Evolutionary conservation across 2,113 vertebrate genomes (phyloP).

Genomic region (Hydrolagus affinis): DNA sequence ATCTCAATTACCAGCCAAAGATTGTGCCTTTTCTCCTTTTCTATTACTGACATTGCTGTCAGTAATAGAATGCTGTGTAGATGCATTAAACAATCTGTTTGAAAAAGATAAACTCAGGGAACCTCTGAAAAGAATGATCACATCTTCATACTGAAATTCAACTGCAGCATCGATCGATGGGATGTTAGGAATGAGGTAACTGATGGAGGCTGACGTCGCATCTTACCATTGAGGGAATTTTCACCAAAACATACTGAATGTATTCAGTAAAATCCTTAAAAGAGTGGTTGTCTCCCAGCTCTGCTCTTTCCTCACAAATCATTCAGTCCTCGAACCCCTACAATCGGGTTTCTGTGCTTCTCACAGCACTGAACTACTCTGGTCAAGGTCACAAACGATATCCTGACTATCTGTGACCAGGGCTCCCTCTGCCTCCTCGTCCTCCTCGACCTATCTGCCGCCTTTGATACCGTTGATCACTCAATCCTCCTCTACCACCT

Average conservation of each 20-base stretch:
- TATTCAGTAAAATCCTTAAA: too few relatives aligned
- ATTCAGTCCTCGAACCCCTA: too few relatives aligned
- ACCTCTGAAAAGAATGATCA: slow-evolving; percentile 1
- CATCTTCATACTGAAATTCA: slow-evolving; percentile 6
- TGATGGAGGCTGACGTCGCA: neutral
- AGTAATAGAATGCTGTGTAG: neutral
- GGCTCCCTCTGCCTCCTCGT: too few relatives aligned
- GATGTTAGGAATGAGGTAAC: neutral
- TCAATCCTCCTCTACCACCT: too few relatives aligned
- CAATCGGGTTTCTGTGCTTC: too few relatives aligned
- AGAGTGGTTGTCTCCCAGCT: too few relatives aligned
- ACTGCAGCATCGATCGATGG: slow-evolving; percentile 9
- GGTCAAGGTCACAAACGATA: too few relatives aligned
- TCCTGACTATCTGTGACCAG: too few relatives aligned
- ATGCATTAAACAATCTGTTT: neutral
- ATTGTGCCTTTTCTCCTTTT: neutral
- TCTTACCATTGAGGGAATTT: neutral
- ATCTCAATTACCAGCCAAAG: neutral
- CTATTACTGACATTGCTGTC: neutral
- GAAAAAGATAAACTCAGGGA: neutral
- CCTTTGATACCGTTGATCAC: too few relatives aligned
- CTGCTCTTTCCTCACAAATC: too few relatives aligned
- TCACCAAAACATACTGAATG: slow-evolving; percentile 3
- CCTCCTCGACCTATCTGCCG: too few relatives aligned
- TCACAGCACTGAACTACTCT: too few relatives aligned